Base-by-base conservation (phyloP, 2,113 vertebrate genomes). In the Accipiter virgatus region DNA sequence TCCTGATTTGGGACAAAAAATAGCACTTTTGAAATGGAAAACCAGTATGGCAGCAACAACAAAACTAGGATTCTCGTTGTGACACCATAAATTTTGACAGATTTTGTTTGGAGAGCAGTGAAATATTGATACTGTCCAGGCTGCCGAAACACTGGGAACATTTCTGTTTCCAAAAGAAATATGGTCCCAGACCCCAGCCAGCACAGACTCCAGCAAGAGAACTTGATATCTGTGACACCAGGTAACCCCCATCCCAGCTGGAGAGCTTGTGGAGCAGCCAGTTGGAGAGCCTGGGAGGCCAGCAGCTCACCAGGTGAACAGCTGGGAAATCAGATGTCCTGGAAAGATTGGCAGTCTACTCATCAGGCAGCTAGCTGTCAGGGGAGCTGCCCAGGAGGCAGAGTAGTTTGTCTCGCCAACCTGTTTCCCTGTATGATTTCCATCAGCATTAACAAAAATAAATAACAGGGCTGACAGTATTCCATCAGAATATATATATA, bases 281-380 rank as follows among this genome's bases (percentile, higher is more conserved):
- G 75, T 71, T 94, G 75, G 88, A 86, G 61, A 84, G 31, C 31
- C 67, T 74, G 63, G 62, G 70, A 85, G 87, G 32, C 78, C 78
- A 90, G 78, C 43, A 96, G 80, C 92, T 92, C 83, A 96, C 83
- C 80, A 89, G 91, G 86, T 93, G 83, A 95, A 81, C 83, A 97
- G 88, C 88, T 95, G 94, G 90, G 77, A 92, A 94, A 91, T 95
- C 94, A 95, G 91, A 92, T 91, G 88, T 81, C 61, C 83, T 91
- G 84, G 70, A 89, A 96, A 89, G 91, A 81, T 9, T 75, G 83
- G 52, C 68, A 91, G 23, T 7, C 83, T 86, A 43, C 68, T 95
- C 86, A 67, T 74, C 67, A 86, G 45, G 71, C 71, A 62, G 58
- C 12, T 82, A 92, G 59, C 82, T 95, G 88, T 83, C 80, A 89